A percentile compares a stretch with the other conserved stretches of the same genome.
Evolutionary conservation across 2,113 vertebrate species (phyloP).

Genomic region (Myotis lucifugus): DNA sequence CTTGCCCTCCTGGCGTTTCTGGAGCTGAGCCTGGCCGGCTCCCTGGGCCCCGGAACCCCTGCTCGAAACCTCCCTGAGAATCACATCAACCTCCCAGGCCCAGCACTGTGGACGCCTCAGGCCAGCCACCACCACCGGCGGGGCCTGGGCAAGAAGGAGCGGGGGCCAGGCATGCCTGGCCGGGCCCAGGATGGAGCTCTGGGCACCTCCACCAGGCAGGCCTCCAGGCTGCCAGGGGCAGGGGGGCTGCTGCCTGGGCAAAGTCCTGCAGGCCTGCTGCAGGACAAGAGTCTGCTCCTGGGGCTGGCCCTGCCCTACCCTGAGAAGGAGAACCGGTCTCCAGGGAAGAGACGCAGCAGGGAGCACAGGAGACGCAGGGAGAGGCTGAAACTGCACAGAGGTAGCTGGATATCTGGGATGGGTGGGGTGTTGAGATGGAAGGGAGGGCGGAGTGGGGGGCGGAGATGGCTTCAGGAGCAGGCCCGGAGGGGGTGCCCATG

Average conservation of each 20-base stretch:
- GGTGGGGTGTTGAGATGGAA: not conserved
- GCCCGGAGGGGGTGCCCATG: not conserved
- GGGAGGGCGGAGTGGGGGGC: rapidly evolving
- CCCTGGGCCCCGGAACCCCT: constrained; percentile 72
- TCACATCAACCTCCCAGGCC: constrained; percentile 83
- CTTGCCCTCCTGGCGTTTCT: constrained; percentile 70
- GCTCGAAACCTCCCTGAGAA: constrained; percentile 76
- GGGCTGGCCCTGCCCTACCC: constrained; percentile 81
- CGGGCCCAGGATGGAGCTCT: constrained; percentile 37
- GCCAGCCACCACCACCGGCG: constrained; percentile 80
- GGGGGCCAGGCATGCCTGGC: constrained; percentile 69
- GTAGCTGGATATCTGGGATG: constrained; percentile 66
- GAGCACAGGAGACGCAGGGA: constrained; percentile 90
- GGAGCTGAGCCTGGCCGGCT: constrained; percentile 57
- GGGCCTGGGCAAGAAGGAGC: constrained; percentile 80
- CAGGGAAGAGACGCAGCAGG: constrained; percentile 87
- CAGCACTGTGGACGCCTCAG: constrained; percentile 78
- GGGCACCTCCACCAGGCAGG: constrained; percentile 78
- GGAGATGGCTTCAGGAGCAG: no score
- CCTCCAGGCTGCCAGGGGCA: constrained; percentile 81
- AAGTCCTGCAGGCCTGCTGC: constrained; percentile 82
- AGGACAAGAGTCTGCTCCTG: constrained; percentile 81
- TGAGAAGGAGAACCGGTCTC: constrained; percentile 84
- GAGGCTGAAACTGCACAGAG: constrained; percentile 84
- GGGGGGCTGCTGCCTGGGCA: constrained; percentile 78